A percentile compares a stretch with the other conserved stretches of the same genome.
Evolutionary conservation across 1,140 invertebrate genomes (phyloP).

Genomic region (Phenacoccus solenopsis): DNA sequence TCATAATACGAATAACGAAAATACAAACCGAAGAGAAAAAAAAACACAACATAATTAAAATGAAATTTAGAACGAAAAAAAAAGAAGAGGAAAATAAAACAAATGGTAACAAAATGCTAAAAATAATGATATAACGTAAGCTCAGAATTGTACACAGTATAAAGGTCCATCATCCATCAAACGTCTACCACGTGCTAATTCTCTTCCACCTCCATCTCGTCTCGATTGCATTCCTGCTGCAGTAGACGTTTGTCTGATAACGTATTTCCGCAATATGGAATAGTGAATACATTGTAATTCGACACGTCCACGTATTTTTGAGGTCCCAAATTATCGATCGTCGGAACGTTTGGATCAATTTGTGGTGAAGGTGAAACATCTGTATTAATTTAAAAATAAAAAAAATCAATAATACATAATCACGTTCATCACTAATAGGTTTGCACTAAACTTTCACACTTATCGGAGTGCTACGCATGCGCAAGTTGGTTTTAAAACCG

Average conservation of each 20-base stretch:
- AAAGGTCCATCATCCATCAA: not conserved
- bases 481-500: too few species aligned
- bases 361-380: not conserved
- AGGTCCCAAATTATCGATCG: not conserved
- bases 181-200: not conserved
- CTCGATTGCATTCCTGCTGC: not conserved
- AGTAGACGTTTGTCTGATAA: not conserved
- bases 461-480: too few species aligned
- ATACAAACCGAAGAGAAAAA: not conserved
- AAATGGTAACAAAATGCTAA: constrained; percentile 18
- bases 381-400: not conserved
- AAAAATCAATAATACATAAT: too few species aligned
- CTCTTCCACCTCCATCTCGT: constrained; percentile 7
- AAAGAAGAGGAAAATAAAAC: not conserved
- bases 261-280: not conserved
- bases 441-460: too few species aligned
- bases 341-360: not conserved
- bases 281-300: not conserved
- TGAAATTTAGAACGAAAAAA: too few species aligned
- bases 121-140: constrained; percentile 9
- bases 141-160: constrained; percentile 11
- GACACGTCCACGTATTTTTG: not conserved
- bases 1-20: not conserved
- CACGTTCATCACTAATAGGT: too few species aligned
- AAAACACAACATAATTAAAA: too few species aligned